Evolutionary conservation across 1,140 invertebrate genomes (phyloP), one percentile per base, ranked within the genome.

Genomic region (Drosophila varians): DNA sequence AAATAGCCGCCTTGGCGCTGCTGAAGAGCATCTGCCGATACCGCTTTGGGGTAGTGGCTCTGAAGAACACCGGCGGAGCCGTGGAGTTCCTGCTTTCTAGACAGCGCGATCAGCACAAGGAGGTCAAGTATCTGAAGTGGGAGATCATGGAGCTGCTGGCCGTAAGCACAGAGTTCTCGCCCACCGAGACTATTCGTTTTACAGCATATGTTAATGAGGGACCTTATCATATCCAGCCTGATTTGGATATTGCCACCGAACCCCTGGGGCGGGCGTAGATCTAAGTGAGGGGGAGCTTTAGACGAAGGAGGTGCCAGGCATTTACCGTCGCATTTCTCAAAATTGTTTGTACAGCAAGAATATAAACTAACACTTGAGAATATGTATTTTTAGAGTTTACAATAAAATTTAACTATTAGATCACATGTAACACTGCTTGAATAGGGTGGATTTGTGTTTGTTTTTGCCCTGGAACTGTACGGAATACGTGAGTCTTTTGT

Each of bases 61-160:
- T 95, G 5, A 93, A 93, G 53, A 80, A 90, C 45, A 92, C 93
- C 48, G 93, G 94, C 77, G 93, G 96, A 23, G 93, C 97, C 28
- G 77, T 95, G 3, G 96, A 97, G 90, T 96, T 95, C 89, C 89
- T 97, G 2, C 82, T 97, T 2, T 94, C 97, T 77, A 91, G 96
- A 23, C 92, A 93, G 48, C 91, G 93, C 1, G 95, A 96, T 84
- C 92, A 93, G 1, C 93, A 93, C 51, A 96, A 96, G 80, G 93
- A 95, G 56, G 94, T 94, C 18, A 96, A 95, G 84, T 94, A 96
- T 77, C 88, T 92, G 0, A 97, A 97, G 84, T 97, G 94, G 91
- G 93, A 94, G 61, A 92, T 97, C 14, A 92, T 97, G 5, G 92
- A 93, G 71, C 92, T 92, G 43, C 88, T 97, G 21, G 92, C 93